Evolutionary conservation across 1,140 invertebrate species (phyloP).

Genomic region (Camponotus pennsylvanicus): DNA sequence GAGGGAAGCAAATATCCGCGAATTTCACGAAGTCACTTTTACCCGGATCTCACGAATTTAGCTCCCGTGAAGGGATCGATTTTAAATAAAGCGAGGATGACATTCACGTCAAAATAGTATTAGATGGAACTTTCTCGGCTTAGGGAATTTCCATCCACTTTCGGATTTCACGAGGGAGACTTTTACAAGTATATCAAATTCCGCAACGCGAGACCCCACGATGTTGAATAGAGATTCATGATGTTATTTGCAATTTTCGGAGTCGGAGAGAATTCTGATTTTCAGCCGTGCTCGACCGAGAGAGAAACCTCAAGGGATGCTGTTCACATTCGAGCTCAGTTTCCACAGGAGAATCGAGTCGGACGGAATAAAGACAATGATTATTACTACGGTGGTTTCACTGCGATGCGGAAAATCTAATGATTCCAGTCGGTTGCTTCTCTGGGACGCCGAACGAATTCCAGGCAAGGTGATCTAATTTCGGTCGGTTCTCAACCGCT

Average conservation of each 20-base stretch:
- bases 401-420: not conserved
- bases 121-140: not conserved
- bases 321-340: not conserved
- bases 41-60: not conserved
- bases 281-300: not conserved
- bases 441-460: slow-evolving; percentile 47
- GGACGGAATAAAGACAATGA: not conserved
- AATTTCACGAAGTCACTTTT: slow-evolving; percentile 10
- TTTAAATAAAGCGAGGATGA: not conserved
- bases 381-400: not conserved
- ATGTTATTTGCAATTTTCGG: not conserved
- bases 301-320: not conserved
- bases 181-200: slow-evolving; percentile 1
- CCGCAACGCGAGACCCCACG: not conserved
- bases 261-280: not conserved
- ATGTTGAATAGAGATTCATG: not conserved
- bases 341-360: not conserved
- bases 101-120: slow-evolving; percentile 5
- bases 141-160: not conserved
- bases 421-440: slow-evolving; percentile 33
- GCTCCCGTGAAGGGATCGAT: not conserved
- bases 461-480: slow-evolving; percentile 71
- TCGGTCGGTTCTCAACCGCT: slow-evolving; percentile 59
- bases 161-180: not conserved
- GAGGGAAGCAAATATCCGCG: not conserved